These are phyloP conservation scores for Acanthisitta chloris DNA, from an alignment of 2,113 vertebrate genomes.

Conservation along the genomic window DNA sequence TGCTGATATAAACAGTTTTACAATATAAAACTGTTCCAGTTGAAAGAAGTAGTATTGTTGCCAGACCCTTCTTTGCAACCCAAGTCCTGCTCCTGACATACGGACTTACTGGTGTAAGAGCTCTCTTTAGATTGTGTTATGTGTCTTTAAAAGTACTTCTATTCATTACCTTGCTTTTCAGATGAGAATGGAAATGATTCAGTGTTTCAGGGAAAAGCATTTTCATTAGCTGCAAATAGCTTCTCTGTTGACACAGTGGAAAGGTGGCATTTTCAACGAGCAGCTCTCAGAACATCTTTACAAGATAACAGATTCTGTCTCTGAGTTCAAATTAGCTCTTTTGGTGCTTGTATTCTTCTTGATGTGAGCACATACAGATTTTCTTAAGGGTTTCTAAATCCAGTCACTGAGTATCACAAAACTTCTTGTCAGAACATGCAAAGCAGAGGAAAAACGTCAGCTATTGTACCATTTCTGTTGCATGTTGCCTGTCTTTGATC, in stretches of 20 bases:
- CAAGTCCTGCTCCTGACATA: not conserved
- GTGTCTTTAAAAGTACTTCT: not conserved
- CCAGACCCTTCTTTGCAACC: not conserved
- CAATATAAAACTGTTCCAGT: not conserved
- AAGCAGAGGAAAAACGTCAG: not conserved
- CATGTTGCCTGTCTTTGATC: not conserved
- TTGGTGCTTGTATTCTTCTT: not conserved
- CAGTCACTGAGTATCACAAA: not conserved
- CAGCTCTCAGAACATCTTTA: not conserved
- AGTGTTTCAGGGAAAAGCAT: not conserved
- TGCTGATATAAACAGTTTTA: not conserved
- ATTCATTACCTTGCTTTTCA: not conserved
- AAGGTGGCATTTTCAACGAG: not conserved
- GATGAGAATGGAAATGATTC: not conserved
- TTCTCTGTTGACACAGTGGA: not conserved
- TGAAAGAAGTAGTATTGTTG: not conserved
- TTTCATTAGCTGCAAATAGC: not conserved
- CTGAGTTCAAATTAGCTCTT: not conserved
- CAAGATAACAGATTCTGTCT: not conserved
- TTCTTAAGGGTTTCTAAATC: not conserved
- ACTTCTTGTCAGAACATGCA: not conserved
- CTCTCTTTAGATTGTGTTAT: not conserved
- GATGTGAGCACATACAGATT: not conserved
- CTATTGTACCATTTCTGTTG: not conserved
- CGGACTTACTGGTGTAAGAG: not conserved